These are phyloP conservation scores for Bubo bubo DNA, from an alignment of 2,113 vertebrate genomes.

Conservation along the genomic window DNA sequence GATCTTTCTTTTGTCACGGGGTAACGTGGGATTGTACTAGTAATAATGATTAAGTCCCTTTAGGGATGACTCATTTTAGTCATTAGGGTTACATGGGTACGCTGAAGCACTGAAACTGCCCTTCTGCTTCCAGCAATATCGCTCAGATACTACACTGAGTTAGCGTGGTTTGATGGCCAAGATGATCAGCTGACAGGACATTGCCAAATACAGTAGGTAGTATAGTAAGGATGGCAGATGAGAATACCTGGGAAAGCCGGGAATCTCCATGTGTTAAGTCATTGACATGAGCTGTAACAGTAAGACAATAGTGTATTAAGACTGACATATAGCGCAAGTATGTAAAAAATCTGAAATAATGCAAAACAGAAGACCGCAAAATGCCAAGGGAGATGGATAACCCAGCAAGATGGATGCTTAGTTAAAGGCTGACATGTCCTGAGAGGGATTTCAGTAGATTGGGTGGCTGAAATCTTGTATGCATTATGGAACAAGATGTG, in stretches of 20 bases:
- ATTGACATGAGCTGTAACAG: background rate
- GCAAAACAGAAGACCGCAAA: background rate
- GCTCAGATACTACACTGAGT: background rate
- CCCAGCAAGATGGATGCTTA: background rate
- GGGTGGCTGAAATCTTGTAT: conserved; percentile 50
- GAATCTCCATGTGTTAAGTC: background rate
- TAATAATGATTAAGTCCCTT: background rate
- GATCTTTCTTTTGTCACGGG: background rate
- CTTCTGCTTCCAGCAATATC: background rate
- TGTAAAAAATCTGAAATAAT: background rate
- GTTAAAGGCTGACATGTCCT: background rate
- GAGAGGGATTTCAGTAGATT: conserved; percentile 22
- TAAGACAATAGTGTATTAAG: background rate
- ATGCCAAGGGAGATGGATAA: background rate
- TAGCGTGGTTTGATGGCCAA: background rate
- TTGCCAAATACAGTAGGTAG: background rate
- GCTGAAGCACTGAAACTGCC: background rate
- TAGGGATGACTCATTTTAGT: background rate
- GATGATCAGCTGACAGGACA: background rate
- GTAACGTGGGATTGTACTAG: background rate
- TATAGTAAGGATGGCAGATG: background rate
- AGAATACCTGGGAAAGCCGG: background rate
- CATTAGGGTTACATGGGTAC: background rate
- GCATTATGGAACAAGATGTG: conserved; percentile 49
- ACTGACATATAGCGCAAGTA: background rate